Evolutionary conservation across 2,888 invertebrate genomes (phyloP), one percentile per base, ranked within the genome.

Genomic region (Zonitis immaculata): DNA sequence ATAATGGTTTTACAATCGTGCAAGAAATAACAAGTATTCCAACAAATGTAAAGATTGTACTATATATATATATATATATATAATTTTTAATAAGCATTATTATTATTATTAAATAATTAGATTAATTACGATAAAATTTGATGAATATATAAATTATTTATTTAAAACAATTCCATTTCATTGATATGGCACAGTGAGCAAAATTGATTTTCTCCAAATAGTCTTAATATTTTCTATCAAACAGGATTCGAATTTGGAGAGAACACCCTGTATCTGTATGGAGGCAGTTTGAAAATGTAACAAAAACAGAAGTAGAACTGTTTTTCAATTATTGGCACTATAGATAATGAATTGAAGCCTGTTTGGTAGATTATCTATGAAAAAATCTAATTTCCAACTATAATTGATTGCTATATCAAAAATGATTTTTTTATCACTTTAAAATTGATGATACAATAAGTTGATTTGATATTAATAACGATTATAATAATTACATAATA

Each of bases 161-260:
- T 50, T 39, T 45, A 16, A 46, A n/a, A 35, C 4, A 16, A 7
- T 9, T 45, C 35, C 22, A 47, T 20, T 18, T 39, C 39, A 8
- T 16, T 44, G 44, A 44, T 44, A 44, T 44, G 44, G 44, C 28
- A 44, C 32, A 42, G 47, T 51, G 51, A 51, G 51, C 51, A 51
- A 51, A 45, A 47, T 27, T 26, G 26, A 28, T 51, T 42, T 14
- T 42, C 42, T 26, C 12, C 16, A 35, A 18, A 16, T 8, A 35
- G 35, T 35, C 35, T 35, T 30, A n/a, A 30, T 35, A 7, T 35
- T 16, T 16, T 35, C 35, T 35, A 35, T 35, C 35, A 35, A 35
- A 35, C 35, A 35, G 35, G 35, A 35, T 14, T 7, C 14, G 6
- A 8, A 16, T 35, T 2, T 6, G 9, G 5, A 9, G 0, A 35